Base-by-base conservation (phyloP, 2,797 vertebrate species). In the Takifugu rubripes region DNA sequence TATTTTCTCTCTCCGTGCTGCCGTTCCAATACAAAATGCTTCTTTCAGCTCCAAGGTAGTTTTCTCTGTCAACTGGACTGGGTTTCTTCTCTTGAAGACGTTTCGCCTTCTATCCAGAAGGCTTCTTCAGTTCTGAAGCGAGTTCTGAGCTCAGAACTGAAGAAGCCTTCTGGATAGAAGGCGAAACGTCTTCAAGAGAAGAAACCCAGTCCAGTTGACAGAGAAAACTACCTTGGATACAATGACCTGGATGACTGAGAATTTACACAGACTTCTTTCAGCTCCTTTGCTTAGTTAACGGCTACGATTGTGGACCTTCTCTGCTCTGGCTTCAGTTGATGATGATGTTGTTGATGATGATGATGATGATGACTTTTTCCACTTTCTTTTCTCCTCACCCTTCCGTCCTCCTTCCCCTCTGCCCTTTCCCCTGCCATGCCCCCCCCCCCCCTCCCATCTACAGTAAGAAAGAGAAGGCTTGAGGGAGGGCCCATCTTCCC, bases 381-480 rank as follows among this genome's bases (percentile, higher is more conserved):
- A 48, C 1, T 58, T 1, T 24, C 24, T 45, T 45, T 57, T 21
- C n/a, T 50, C 10, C 25, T 56, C 52, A 36, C 36, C 21, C 21
- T 12, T 24, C 17, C 25, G 25, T 10, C 26, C 11, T 54, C 12
- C 17, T 47, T 16, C 21, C 6, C n/a, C 40, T 31, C 47, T 26
- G 29, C 51, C n/a, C 51, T 15, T 56, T 2, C 1, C 7, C 45
- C 4, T n/a, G 47, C 26, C 25, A 48, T 17, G n/a, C 33, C 48
- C 36, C n/a, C 36, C 49, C 63, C 12, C 59, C 52, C 27, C 59
- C 53, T 54, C 72, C 66, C 64, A 8, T 64, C 70, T 85, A 50
- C 90, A 99, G 97, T 98, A 91, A 94, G 95, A 91, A 95, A 97
- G 93, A 97, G 91, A 91, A 92, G 96, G 91, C 93, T 97, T 64